Conservation (phyloP, 2,888 invertebrate genomes). For the Apoda limacodes region DNA sequence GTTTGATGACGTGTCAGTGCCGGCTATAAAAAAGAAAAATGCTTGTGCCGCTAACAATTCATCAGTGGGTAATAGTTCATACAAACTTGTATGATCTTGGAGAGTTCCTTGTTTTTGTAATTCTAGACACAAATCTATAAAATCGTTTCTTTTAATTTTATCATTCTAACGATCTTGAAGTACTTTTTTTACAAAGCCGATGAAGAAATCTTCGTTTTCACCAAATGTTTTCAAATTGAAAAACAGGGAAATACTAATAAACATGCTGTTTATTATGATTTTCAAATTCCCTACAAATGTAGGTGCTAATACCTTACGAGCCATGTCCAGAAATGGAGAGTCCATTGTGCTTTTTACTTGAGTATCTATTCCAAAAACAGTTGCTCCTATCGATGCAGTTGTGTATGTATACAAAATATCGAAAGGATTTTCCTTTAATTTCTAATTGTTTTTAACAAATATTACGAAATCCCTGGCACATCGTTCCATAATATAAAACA, state of each 20-base stretch:
- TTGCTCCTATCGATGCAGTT: slow-evolving; percentile 40
- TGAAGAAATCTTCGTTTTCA: slow-evolving; percentile 37
- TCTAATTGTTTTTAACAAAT: slow-evolving; percentile 25
- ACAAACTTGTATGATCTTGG: slow-evolving; percentile 32
- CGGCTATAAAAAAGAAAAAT: too few species aligned
- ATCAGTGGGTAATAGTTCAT: slow-evolving; percentile 33
- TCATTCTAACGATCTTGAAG: slow-evolving; percentile 28
- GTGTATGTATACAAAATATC: slow-evolving; percentile 36
- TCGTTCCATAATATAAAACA: slow-evolving; percentile 42
- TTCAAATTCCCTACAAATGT: slow-evolving; percentile 22
- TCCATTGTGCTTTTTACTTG: slow-evolving; percentile 37
- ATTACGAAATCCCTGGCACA: slow-evolving; percentile 38
- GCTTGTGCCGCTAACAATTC: too few species aligned
- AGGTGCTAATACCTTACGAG: slow-evolving; percentile 29
- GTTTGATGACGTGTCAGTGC: slow-evolving; percentile 46
- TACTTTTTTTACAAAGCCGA: slow-evolving; percentile 36
- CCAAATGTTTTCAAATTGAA: slow-evolving; percentile 35
- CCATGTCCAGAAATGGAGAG: slow-evolving; percentile 40
- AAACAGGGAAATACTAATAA: slow-evolving; percentile 27
- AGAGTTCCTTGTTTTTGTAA: slow-evolving; percentile 37
- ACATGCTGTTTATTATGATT: slow-evolving; percentile 23
- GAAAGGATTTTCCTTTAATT: slow-evolving; percentile 28
- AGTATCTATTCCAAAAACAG: slow-evolving; percentile 53
- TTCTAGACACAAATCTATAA: slow-evolving; percentile 39
- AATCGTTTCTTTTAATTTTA: slow-evolving; percentile 30